Base-by-base conservation (phyloP, 2,797 vertebrate species). In the Characodon lateralis region DNA sequence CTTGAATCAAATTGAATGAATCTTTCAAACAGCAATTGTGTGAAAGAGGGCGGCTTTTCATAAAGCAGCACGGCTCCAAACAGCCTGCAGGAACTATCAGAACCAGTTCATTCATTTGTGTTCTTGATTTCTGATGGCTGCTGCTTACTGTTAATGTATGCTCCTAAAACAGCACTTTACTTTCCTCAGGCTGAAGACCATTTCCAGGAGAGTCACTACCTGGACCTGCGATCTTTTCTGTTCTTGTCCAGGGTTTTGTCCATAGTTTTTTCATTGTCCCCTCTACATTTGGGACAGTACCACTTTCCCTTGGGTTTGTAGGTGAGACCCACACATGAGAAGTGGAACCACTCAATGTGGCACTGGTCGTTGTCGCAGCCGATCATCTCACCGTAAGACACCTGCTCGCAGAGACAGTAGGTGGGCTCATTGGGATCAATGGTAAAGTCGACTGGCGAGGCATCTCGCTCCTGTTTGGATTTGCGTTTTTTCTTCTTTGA, bases 291-390 rank as follows among this genome's bases (percentile, higher is more conserved):
- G 75, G 98, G 98, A 88, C 98, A 99, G 89, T 97, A 99, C 98
- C 98, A 99, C 87, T 98, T 99, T 74, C 98, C 98, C 92, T 99
- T 99, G 78, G 98, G 98, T 88, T 99, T 99, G 91, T 99, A 98
- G 26, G 97, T 99, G 72, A 99, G 96, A 83, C 97, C 97, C 83
- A 99, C 98, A 61, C 98, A 99, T 0, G 98, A 97, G 75, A 99
- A 99, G 91, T 99, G 98, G 95, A 99, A 99, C 98, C 98, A 99
- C 89, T 99, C 98, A 0, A 99, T 99, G 74, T 98, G 96, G 88
- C 98, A 99, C 86, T 97, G 96, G 86, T 98, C 98, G 1, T 99
- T 99, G 93, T 99, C 98, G 77, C 98, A 99, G 28, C 98, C 98
- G 50, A 99, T 99, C 98, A 99, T 99, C 92, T 99, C 98, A 0